Base-by-base conservation (phyloP, 2,888 invertebrate species). In the Quadriops clusia region DNA sequence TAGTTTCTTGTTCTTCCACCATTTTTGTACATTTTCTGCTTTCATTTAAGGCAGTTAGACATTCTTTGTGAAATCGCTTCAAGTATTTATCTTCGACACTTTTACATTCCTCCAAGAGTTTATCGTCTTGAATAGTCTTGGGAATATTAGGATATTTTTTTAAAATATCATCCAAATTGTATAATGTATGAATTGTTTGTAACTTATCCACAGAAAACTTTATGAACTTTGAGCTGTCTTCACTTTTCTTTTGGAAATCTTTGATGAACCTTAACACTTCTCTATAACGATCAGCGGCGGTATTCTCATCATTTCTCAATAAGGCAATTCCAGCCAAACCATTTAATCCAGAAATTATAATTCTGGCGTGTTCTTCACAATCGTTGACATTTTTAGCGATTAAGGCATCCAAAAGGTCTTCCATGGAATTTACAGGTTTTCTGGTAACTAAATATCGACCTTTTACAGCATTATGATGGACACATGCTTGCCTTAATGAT, bases 401-500 rank as follows among this genome's bases (percentile, higher is more conserved):
- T 33, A 84, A 57, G 31, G 74, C 70, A n/a, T 67, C 64, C 26
- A 81, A 53, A 9, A 84, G 57, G 37, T 81, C 75, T 41, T 71
- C 66, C 56, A 77, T 74, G 5, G 72, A 70, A 31, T 71, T 55
- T 13, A 67, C 67, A 33, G 63, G 67, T 51, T 69, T 68, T 44
- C 50, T 63, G 5, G 67, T 54, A 1, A 65, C 59, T 31, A 70
- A 48, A 47, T 71, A 68, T 28, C 65, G 61, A 5, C 70, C 68
- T 37, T 65, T 56, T 3, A 68, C 67, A 31, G 72, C 65, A 50
- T 74, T 73, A 1, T 81, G 80, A 51, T 79, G 74, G 7, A 73
- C 72, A 50, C 82, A 82, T 2, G 77, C 76, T 56, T 80, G 77
- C 1, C 82, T 65, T 33, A 84, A 58, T 30, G 68, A 64, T 28